Evolutionary conservation across 2,797 vertebrate genomes (phyloP).

Genomic region (Chrysolophus pictus): DNA sequence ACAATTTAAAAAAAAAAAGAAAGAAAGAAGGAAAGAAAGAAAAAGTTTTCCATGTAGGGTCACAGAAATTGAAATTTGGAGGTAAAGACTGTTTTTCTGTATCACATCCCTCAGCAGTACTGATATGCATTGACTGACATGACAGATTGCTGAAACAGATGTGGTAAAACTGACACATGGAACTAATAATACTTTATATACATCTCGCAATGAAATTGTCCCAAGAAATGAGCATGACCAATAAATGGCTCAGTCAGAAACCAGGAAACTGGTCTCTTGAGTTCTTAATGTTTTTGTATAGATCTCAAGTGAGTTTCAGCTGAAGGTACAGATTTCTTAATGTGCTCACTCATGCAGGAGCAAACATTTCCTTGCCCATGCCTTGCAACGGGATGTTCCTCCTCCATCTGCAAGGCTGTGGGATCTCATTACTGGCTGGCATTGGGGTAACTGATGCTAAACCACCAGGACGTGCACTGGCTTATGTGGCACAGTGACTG

Average conservation of each 20-base stretch:
- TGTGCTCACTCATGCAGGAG: not conserved
- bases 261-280: constrained; percentile 38
- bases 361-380: not conserved
- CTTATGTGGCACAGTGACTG: not conserved
- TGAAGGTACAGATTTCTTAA: not conserved
- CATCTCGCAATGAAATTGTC: constrained; percentile 21
- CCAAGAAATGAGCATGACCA: constrained; percentile 42
- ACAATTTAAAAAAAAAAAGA: not conserved
- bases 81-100: not conserved
- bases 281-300: constrained; percentile 26
- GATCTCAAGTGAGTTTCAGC: constrained; percentile 32
- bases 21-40: not conserved
- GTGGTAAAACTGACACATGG: constrained; percentile 41
- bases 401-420: not conserved
- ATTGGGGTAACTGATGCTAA: not conserved
- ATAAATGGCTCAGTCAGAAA: constrained; percentile 45
- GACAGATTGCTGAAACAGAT: constrained; percentile 62
- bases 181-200: constrained; percentile 66
- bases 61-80: not conserved
- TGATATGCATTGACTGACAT: not conserved
- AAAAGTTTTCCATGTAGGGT: not conserved
- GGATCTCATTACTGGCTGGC: fast-evolving
- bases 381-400: not conserved
- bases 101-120: not conserved
- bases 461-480: not conserved